phyloP scores from a whole-genome alignment of 1,140 invertebrate genomes.

The Aphidius ervi region DNA sequence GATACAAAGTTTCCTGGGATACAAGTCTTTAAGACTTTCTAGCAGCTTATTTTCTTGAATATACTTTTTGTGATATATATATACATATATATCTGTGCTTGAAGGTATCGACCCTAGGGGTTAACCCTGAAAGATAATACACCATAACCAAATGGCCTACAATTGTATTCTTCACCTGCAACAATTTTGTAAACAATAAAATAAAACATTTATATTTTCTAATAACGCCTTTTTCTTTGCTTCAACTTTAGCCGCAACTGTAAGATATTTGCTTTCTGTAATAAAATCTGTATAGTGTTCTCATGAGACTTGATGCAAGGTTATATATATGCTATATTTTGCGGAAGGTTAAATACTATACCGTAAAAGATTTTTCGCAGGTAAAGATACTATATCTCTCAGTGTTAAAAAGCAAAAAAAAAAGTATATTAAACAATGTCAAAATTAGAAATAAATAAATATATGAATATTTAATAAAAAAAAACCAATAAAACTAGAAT shows the following conservation, averaged over 20 bases:
- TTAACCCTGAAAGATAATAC: slow-evolving; percentile 31
- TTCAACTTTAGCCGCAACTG: slow-evolving; percentile 24
- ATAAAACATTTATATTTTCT: slow-evolving; percentile 48
- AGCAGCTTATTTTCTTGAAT: too few relatives aligned
- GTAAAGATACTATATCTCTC: neutral
- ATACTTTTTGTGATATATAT: too few relatives aligned
- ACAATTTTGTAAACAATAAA: slow-evolving; percentile 45
- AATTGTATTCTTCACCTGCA: slow-evolving; percentile 35
- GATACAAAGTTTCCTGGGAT: too few relatives aligned
- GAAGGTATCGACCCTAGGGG: slow-evolving; percentile 8
- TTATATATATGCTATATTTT: neutral
- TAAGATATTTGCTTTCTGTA: slow-evolving; percentile 41
- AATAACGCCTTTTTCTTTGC: slow-evolving; percentile 35
- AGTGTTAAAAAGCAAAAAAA: neutral
- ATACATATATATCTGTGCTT: too few relatives aligned
- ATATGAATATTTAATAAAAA: slow-evolving; percentile 22
- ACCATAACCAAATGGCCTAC: slow-evolving; percentile 31
- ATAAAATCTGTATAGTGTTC: slow-evolving; percentile 32
- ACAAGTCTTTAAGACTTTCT: too few relatives aligned
- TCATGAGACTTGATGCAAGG: slow-evolving; percentile 8
- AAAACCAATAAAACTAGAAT: slow-evolving; percentile 27
- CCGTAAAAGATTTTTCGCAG: neutral
- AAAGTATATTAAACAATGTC: neutral
- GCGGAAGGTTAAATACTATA: neutral
- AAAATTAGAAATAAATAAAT: neutral